Conservation (phyloP, 2,888 invertebrate species). For the Ommatoiulus sabulosus region DNA sequence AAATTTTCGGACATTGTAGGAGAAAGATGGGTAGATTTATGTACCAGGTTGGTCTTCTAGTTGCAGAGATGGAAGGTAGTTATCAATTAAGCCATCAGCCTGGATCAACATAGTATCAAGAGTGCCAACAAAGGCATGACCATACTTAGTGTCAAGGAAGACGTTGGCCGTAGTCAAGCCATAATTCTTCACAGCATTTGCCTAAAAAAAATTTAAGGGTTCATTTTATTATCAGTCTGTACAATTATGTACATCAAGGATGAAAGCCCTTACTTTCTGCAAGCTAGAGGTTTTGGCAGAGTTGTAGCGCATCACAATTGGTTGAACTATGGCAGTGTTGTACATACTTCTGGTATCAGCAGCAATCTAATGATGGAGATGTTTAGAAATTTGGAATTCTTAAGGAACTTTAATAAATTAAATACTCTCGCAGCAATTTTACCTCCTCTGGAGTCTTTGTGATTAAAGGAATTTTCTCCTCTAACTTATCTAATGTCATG, state of each 20-base stretch:
- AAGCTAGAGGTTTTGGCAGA: conserved; percentile 52
- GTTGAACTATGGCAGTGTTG: conserved; percentile 51
- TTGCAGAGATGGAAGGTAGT: conserved; percentile 76
- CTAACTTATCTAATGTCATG: conserved; percentile 86
- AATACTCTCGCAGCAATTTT: neutral
- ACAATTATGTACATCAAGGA: neutral
- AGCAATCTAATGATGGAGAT: conserved; percentile 50
- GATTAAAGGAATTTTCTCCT: conserved; percentile 83
- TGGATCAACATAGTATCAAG: conserved; percentile 74
- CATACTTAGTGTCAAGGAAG: conserved; percentile 60
- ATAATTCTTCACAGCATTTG: conserved; percentile 55
- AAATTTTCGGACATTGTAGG: neutral
- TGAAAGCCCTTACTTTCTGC: conserved; percentile 53
- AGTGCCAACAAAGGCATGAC: conserved; percentile 61
- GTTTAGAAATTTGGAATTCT: conserved; percentile 37
- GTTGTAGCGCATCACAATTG: conserved; percentile 49
- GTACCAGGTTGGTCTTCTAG: conserved; percentile 63
- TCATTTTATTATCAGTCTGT: neutral
- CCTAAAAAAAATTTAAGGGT: conserved; percentile 23
- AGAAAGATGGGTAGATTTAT: neutral
- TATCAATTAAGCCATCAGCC: conserved; percentile 80
- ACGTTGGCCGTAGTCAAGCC: conserved; percentile 55
- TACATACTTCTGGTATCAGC: conserved; percentile 57
- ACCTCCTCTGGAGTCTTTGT: conserved; percentile 87
- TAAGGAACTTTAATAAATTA: neutral